These are phyloP conservation scores for Danio rerio DNA, from an alignment of 2,113 vertebrate genomes.

Conservation along the genomic window DNA sequence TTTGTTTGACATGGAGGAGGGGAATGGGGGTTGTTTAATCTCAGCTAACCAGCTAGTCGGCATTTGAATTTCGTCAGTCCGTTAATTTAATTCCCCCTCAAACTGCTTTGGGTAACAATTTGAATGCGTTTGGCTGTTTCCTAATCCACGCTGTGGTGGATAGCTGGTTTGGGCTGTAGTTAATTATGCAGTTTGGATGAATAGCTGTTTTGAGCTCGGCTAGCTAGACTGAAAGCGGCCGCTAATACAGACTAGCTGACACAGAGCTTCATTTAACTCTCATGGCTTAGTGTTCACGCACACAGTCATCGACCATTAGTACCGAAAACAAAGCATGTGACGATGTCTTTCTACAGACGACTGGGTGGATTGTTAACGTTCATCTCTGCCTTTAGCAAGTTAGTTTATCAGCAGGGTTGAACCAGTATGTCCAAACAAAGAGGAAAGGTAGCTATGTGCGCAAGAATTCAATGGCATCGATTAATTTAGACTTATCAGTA, in stretches of 20 bases:
- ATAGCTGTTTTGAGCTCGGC: conserved; percentile 35
- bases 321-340: conserved; percentile 13
- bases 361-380: background rate
- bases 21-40: conserved; percentile 65
- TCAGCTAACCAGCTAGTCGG: conserved; percentile 30
- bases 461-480: background rate
- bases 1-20: conserved; percentile 67
- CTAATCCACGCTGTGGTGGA: background rate
- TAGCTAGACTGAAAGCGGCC: conserved; percentile 33
- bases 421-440: conserved; percentile 31
- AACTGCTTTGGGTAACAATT: background rate
- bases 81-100: background rate
- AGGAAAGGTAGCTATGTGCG: conserved; percentile 18
- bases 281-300: conserved; percentile 22
- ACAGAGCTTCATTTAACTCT: conserved; percentile 41
- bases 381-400: background rate
- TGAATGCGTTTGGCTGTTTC: background rate
- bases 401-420: conserved; percentile 25
- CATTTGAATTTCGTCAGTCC: conserved; percentile 18
- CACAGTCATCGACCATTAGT: conserved; percentile 7
- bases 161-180: background rate
- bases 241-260: conserved; percentile 39
- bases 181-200: conserved; percentile 29
- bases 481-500: background rate
- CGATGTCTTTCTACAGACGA: background rate